phyloP scores from a whole-genome alignment of 1,140 invertebrate species.

The Aphidius ervi region DNA sequence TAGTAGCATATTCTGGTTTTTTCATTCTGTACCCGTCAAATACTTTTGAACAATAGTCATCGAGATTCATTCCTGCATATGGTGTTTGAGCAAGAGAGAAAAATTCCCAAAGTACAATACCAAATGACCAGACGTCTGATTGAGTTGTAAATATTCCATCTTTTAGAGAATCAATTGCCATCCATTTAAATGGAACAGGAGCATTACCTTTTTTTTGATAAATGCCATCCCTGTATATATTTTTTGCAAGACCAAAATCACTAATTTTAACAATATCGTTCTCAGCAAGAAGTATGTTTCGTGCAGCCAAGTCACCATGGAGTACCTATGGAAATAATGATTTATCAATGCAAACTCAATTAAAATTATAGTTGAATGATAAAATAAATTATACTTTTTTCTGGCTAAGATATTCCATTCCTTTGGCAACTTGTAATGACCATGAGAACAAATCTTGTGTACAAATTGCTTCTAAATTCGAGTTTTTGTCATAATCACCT shows the following conservation, averaged over 20 bases:
- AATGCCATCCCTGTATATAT: conserved; percentile 86
- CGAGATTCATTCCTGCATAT: conserved; percentile 81
- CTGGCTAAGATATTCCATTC: conserved; percentile 91
- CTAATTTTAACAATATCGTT: conserved; percentile 90
- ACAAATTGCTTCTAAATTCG: conserved; percentile 61
- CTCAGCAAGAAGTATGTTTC: conserved; percentile 91
- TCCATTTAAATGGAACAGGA: conserved; percentile 78
- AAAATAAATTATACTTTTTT: conserved; percentile 61
- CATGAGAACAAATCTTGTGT: conserved; percentile 84
- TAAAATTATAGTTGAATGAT: not conserved
- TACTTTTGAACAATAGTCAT: no score
- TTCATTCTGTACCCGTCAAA: no score
- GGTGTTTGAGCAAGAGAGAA: conserved; percentile 86
- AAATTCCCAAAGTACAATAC: conserved; percentile 91
- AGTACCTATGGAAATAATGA: conserved; percentile 62
- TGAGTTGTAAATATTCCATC: conserved; percentile 80
- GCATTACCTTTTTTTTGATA: conserved; percentile 86
- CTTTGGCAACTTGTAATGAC: conserved; percentile 89
- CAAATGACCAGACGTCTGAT: conserved; percentile 91
- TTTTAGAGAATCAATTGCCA: conserved; percentile 76
- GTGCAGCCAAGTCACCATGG: conserved; percentile 93
- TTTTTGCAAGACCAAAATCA: conserved; percentile 93
- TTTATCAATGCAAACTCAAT: not conserved
- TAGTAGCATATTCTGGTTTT: conserved; percentile 72
- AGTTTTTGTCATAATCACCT: conserved; percentile 62